These are phyloP conservation scores for Melanerpes formicivorus DNA, from an alignment of 2,113 vertebrate species.

Conservation along the genomic window DNA sequence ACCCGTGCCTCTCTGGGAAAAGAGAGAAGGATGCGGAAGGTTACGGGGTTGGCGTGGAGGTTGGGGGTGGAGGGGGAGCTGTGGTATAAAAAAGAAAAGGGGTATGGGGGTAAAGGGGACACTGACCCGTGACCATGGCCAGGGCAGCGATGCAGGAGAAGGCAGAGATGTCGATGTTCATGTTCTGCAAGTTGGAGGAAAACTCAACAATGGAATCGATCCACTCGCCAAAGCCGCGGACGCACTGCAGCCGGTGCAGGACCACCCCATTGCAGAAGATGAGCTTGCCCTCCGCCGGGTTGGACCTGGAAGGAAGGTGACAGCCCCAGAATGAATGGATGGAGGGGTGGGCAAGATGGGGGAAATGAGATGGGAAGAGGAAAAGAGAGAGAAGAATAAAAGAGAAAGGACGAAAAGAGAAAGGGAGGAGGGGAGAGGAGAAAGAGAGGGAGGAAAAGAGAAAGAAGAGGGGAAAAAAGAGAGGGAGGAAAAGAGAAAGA, in stretches of 20 bases:
- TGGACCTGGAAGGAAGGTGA: constrained; percentile 89
- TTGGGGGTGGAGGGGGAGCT: background rate
- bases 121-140: constrained; percentile 98
- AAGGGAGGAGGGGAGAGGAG: no score
- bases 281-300: constrained; percentile 97
- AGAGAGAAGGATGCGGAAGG: background rate
- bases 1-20: constrained; percentile 92
- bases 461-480: background rate
- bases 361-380: background rate
- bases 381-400: background rate
- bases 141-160: constrained; percentile 99
- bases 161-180: constrained; percentile 98
- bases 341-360: background rate
- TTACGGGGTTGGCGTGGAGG: rapidly evolving
- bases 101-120: background rate
- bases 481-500: no score
- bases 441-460: background rate
- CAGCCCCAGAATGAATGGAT: background rate
- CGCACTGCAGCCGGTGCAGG: constrained; percentile 96
- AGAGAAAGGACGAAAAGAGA: no score
- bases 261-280: constrained; percentile 99
- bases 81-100: no score
- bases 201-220: constrained; percentile 98
- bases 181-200: constrained; percentile 97
- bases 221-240: constrained; percentile 98